Percentiles rank a stretch among this genome's conserved stretches.
phyloP scores from a whole-genome alignment of 2,888 invertebrate genomes.

The Leptopilina myrica region DNA sequence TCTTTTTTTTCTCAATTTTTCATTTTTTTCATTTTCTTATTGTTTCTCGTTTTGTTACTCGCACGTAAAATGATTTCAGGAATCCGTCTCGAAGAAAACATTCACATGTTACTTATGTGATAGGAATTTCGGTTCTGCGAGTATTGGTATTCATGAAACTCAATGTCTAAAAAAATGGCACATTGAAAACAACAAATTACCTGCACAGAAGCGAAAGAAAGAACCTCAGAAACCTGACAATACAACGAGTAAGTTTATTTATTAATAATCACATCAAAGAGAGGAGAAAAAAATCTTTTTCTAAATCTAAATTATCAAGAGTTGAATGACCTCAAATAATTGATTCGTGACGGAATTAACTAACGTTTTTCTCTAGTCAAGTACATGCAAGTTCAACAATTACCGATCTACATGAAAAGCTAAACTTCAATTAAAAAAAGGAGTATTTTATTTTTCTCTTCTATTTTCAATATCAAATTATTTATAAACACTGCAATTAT shows the following conservation, averaged over 20 bases:
- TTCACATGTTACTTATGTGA: conserved; percentile 82
- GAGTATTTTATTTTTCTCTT: not conserved
- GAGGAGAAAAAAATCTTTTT: not conserved
- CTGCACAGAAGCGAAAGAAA: conserved; percentile 67
- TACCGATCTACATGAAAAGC: not conserved
- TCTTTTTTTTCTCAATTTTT: too few species aligned
- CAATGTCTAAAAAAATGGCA: conserved; percentile 83
- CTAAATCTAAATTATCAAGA: not conserved
- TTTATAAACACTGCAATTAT: too few species aligned
- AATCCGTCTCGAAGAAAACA: conserved; percentile 54
- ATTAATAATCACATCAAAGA: too few species aligned
- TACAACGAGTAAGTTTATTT: conserved; percentile 74
- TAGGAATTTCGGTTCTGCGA: conserved; percentile 81
- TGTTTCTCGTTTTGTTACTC: not conserved
- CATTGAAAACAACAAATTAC: conserved; percentile 79
- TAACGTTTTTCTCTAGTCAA: not conserved
- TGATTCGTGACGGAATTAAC: not conserved
- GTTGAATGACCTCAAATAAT: conserved; percentile 16
- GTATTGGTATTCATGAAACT: conserved; percentile 82
- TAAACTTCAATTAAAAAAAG: not conserved
- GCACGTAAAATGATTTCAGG: conserved; percentile 31
- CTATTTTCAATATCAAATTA: not conserved
- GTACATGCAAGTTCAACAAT: conserved; percentile 11
- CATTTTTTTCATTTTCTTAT: not conserved
- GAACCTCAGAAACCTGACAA: conserved; percentile 80